Evolutionary conservation across 1,140 invertebrate species (phyloP), one percentile per base, ranked within the genome.

Genomic region (Halesus radiatus): DNA sequence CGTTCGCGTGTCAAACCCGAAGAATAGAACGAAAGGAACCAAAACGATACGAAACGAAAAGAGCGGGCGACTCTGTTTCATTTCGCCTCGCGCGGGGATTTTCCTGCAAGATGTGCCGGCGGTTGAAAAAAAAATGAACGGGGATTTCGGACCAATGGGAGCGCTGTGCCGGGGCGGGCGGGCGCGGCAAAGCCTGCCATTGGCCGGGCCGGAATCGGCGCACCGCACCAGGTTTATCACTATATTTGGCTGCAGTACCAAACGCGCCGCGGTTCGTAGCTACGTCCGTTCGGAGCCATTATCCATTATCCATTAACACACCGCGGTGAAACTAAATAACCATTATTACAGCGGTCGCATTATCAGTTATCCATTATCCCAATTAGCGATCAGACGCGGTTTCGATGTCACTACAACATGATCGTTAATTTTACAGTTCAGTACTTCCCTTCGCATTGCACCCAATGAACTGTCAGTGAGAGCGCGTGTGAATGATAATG

Each of bases 161-260:
- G 50, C 56, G 22, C 76, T 50, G 23, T 4, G 5, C 50, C 20
- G 64, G 26, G 23, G 4, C 37, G 45, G 3, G 76, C 76, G 64
- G 76, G 76, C 76, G 76, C 76, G 76, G 76, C 76, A 56, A 50
- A 20, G 23, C n/a, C 64, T 56, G 20, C 78, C 23, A 79, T 79
- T 72, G 78, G 78, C 52, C 23, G 66, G 15, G 18, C 29, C 15
- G 13, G 29, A n/a, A 54, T 52, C 54, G 68, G 66, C 68, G 66
- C 76, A 66, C 66, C 68, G 53, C 45, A 13, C 10, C 23, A 60
- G 78, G 68, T 62, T 73, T 79, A 62, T 60, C 54, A 62, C 78
- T 56, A 54, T 70, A 79, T 79, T 79, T 74, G 78, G 26, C 56
- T 50, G 66, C 78, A 79, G 78, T 79, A 73, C 37, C 37, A 45